Conservation (phyloP, 2,113 vertebrate genomes). For the Nothocercus nigrocapillus region DNA sequence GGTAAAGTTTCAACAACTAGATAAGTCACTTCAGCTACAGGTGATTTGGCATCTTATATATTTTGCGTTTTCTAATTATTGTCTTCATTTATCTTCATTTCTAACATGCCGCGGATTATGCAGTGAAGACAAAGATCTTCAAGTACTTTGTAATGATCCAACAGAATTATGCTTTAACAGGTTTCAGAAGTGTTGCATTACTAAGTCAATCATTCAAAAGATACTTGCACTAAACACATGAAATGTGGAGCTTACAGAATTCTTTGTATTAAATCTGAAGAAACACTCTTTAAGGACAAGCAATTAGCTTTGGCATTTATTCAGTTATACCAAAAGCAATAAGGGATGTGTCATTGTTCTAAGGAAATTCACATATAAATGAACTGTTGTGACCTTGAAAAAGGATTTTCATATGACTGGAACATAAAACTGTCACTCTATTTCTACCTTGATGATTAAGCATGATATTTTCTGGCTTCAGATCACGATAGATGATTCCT, state of each 20-base stretch:
- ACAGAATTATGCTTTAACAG: not conserved
- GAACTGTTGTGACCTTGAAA: constrained; percentile 44
- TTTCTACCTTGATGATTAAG: constrained; percentile 93
- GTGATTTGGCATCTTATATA: not conserved
- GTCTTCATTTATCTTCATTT: not conserved
- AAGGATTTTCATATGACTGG: constrained; percentile 43
- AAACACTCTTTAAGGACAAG: not conserved
- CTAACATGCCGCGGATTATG: not conserved
- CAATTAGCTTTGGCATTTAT: not conserved
- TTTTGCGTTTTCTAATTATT: not conserved
- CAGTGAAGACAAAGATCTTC: not conserved
- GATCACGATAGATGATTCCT: constrained; percentile 98
- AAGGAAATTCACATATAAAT: not conserved
- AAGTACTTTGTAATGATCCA: not conserved
- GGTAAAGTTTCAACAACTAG: not conserved
- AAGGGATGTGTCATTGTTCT: not conserved
- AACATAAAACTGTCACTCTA: constrained; percentile 33
- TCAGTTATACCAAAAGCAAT: not conserved
- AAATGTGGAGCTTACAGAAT: not conserved
- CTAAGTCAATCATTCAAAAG: not conserved
- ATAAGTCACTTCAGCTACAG: not conserved
- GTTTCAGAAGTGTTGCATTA: not conserved
- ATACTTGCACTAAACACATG: not conserved
- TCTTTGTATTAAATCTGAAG: not conserved
- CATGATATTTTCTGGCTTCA: constrained; percentile 99